Base-by-base conservation (phyloP, 1,140 invertebrate species). In the Anagrus nilaparvatae region DNA sequence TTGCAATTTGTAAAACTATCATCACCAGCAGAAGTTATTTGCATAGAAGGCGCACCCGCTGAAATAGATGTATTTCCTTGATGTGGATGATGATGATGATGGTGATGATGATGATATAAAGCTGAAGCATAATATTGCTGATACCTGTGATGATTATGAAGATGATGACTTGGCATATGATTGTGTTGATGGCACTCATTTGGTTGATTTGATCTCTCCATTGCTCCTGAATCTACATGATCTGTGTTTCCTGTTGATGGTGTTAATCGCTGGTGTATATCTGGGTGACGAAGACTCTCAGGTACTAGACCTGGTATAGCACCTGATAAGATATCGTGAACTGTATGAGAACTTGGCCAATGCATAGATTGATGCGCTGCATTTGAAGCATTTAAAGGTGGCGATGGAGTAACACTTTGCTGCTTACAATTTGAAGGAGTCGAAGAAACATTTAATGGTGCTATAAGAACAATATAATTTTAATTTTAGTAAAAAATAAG, bases 291-390 rank as follows among this genome's bases (percentile, higher is more conserved):
- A 48, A 44, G 17, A 47, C 48, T 52, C 13, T 40, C 48, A 14
- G 55, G 37, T 46, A 52, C 9, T 50, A 51, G 18, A 18, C 49
- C 49, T 42, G 56, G 51, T 46, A 64, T 51, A 16, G 60, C 47
- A 1, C 56, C 51, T 0, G 61, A 59, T 6, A 84, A 65, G 49
- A 85, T 81, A 53, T 85, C 80, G 40, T 76, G 75, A 4, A 85
- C 79, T 2, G 79, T 75, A 56, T 85, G 81, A 13, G 81, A 73
- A 53, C 66, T 75, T 21, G 73, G 75, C 74, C 70, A 76, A 23
- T 61, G 63, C 44, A 61, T n/a, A n/a, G n/a, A n/a, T n/a, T n/a
- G n/a, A n/a, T n/a, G n/a, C n/a, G n/a, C n/a, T n/a, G n/a, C n/a
- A n/a, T n/a, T n/a, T n/a, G n/a, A n/a, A n/a, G n/a, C n/a, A n/a